phyloP scores from a whole-genome alignment of 2,888 invertebrate genomes.

The Athalia cordata region DNA sequence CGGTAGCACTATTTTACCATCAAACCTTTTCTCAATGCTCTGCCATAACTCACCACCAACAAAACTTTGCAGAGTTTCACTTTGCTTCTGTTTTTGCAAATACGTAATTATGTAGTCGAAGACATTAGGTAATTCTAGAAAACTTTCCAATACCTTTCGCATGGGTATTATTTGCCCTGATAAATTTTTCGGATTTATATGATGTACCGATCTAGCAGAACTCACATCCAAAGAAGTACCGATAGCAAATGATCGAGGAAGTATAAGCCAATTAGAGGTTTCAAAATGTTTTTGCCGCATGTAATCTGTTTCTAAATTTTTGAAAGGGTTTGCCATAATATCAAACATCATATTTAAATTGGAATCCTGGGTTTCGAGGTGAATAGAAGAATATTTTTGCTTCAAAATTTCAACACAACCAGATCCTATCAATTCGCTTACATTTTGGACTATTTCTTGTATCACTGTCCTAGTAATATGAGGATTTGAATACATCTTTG shows the following conservation, averaged over 20 bases:
- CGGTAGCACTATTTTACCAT: conserved; percentile 48
- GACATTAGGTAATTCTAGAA: neutral
- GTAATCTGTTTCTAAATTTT: conserved; percentile 17
- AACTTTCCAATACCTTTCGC: conserved; percentile 44
- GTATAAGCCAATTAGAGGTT: conserved; percentile 24
- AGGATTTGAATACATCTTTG: conserved; percentile 31
- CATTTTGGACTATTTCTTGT: conserved; percentile 28
- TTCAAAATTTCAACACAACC: conserved; percentile 13
- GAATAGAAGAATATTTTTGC: conserved; percentile 6
- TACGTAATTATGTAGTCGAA: conserved; percentile 41
- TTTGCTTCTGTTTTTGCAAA: conserved; percentile 31
- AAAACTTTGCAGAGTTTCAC: conserved; percentile 14
- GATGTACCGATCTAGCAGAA: neutral
- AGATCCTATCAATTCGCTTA: neutral
- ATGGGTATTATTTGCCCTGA: conserved; percentile 38
- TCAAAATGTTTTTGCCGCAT: conserved; percentile 5
- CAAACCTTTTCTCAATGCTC: conserved; percentile 40
- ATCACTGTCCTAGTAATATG: conserved; percentile 24
- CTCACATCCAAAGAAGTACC: neutral
- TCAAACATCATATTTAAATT: conserved; percentile 20
- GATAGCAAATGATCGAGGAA: conserved; percentile 20
- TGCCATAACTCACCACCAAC: conserved; percentile 48
- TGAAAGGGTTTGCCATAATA: conserved; percentile 1
- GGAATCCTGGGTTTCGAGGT: neutral
- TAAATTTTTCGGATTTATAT: neutral